phyloP scores from a whole-genome alignment of 1,140 invertebrate species.

The Drosophila asahinai region DNA sequence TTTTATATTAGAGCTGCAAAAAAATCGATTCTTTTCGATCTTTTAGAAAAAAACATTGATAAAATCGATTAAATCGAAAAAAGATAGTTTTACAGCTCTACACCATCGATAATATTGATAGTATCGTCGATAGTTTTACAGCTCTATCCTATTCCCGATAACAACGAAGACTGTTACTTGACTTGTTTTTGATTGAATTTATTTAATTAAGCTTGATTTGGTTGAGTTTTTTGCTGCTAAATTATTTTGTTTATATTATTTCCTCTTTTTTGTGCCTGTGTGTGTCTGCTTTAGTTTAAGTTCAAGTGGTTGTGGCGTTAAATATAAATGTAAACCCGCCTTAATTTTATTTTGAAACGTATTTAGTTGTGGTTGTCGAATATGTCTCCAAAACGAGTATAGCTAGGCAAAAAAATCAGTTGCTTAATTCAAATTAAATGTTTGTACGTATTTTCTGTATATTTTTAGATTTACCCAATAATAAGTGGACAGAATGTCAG shows the following conservation, averaged over 20 bases:
- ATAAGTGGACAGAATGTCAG: conserved; percentile 85
- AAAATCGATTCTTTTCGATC: too few species aligned
- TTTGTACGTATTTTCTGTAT: conserved; percentile 80
- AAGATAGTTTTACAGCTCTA: too few species aligned
- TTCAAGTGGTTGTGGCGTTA: neutral
- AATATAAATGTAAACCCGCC: neutral
- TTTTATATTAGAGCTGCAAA: too few species aligned
- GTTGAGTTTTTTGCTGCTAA: neutral
- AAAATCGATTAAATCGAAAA: too few species aligned
- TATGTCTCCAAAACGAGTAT: conserved; percentile 78
- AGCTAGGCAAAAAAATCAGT: neutral
- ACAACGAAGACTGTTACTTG: too few species aligned
- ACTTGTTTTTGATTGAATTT: too few species aligned
- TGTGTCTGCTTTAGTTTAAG: conserved; percentile 4
- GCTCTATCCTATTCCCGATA: too few species aligned
- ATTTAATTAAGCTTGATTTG: neutral
- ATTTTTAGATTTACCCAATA: conserved; percentile 85
- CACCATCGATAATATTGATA: too few species aligned
- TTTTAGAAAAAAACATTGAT: too few species aligned
- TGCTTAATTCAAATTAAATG: conserved; percentile 42
- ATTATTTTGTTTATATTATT: neutral
- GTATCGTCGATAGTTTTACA: too few species aligned
- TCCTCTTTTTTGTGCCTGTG: too few species aligned
- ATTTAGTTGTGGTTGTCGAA: conserved; percentile 63
- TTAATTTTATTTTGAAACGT: conserved; percentile 3